phyloP scores from a whole-genome alignment of 2,113 vertebrate species.

The Varanus salvator region DNA sequence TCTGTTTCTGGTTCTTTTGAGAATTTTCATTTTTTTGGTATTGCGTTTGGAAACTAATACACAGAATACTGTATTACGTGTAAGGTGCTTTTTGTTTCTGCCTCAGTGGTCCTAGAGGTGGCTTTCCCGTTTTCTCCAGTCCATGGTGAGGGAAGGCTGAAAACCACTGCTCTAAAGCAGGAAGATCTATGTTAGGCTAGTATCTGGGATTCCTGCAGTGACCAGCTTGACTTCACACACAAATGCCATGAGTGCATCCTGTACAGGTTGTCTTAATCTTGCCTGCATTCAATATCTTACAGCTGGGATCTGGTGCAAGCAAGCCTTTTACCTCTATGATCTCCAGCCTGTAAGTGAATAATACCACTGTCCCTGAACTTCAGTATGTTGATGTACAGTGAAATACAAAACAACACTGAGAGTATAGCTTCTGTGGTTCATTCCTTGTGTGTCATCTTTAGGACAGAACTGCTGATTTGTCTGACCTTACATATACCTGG shows the following conservation, averaged over 20 bases:
- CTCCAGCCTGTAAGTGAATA: not conserved
- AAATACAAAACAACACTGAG: not conserved
- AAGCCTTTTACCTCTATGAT: not conserved
- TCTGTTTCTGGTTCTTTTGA: too few species aligned
- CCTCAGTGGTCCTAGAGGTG: too few species aligned
- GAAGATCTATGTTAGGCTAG: too few species aligned
- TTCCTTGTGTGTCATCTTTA: conserved; percentile 55
- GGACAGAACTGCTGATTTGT: conserved; percentile 48
- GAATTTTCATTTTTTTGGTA: too few species aligned
- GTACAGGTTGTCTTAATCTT: not conserved
- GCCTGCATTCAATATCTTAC: not conserved
- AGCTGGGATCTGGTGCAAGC: not conserved
- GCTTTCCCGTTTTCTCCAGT: too few species aligned
- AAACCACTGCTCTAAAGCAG: too few species aligned
- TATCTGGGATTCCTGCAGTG: not conserved
- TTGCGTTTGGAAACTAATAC: too few species aligned
- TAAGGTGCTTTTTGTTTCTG: too few species aligned
- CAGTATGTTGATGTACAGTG: not conserved
- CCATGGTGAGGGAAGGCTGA: too few species aligned
- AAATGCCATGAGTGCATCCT: not conserved
- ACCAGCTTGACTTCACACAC: not conserved
- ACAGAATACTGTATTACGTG: too few species aligned
- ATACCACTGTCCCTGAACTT: not conserved
- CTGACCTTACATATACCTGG: conserved; percentile 52
- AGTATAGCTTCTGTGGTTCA: conserved; percentile 40